Evolutionary conservation across 2,888 invertebrate species (phyloP).

Genomic region (Papilio protenor): DNA sequence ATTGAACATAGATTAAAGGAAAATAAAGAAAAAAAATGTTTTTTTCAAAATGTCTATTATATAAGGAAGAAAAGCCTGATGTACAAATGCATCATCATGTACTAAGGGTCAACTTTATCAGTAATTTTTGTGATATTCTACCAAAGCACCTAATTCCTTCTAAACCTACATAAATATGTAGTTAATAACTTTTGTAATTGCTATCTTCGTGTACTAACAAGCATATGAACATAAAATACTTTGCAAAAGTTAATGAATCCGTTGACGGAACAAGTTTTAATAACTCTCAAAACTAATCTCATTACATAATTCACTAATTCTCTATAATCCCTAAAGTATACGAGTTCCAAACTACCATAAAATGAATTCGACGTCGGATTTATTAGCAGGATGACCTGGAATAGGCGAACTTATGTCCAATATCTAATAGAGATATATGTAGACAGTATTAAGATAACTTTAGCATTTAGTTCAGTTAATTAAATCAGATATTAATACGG

Average conservation of each 20-base stretch:
- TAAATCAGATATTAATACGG: background rate
- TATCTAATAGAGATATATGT: background rate
- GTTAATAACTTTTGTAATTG: background rate
- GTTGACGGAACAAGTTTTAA: slow-evolving; percentile 39
- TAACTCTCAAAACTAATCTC: slow-evolving; percentile 41
- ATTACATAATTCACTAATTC: slow-evolving; percentile 42
- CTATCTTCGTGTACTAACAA: background rate
- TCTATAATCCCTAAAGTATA: slow-evolving; percentile 39
- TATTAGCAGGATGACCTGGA: slow-evolving; percentile 40
- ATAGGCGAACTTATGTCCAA: slow-evolving; percentile 26
- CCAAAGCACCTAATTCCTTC: background rate
- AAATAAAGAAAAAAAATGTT: no score
- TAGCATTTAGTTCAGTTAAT: background rate
- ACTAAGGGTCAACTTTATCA: no score
- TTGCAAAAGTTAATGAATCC: slow-evolving; percentile 24
- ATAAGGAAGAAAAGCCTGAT: no score
- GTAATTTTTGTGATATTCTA: background rate
- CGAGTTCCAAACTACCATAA: slow-evolving; percentile 39
- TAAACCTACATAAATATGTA: background rate
- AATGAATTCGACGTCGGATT: slow-evolving; percentile 42
- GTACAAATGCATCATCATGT: no score
- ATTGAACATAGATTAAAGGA: no score
- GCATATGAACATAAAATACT: slow-evolving; percentile 30
- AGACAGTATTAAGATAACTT: background rate
- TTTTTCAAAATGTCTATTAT: no score